Percentiles rank a stretch among this genome's conserved stretches.
phyloP scores from a whole-genome alignment of 2,888 invertebrate species.

The Drosophila flavopinicola region DNA sequence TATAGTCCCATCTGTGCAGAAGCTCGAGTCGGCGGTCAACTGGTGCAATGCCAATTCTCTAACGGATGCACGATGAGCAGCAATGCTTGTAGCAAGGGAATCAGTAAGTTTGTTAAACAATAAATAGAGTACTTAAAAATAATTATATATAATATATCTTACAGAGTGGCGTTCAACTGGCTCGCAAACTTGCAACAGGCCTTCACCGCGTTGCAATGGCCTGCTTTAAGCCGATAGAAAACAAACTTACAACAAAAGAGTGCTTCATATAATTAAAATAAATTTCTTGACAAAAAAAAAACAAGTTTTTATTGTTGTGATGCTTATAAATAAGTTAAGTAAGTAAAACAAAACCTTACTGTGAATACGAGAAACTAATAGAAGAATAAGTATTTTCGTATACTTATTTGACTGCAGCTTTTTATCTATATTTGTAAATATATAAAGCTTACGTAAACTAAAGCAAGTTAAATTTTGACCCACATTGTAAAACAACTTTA shows the following conservation, averaged over 20 bases:
- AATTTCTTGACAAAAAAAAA: too few species aligned
- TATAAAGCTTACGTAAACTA: background rate
- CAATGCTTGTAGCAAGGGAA: slow-evolving; percentile 14
- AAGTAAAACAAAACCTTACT: too few species aligned
- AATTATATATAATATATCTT: background rate
- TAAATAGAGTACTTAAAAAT: background rate
- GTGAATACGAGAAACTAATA: too few species aligned
- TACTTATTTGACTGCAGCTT: too few species aligned
- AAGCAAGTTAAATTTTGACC: background rate
- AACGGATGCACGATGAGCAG: slow-evolving; percentile 15
- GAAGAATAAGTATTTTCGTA: too few species aligned
- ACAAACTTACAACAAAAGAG: background rate
- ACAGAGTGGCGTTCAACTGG: slow-evolving; percentile 23
- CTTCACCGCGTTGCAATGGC: slow-evolving; percentile 4
- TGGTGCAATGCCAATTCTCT: slow-evolving; percentile 27
- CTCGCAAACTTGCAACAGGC: background rate
- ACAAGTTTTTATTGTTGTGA: background rate
- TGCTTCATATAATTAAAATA: background rate
- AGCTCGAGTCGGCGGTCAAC: slow-evolving; percentile 14
- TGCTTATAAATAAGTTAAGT: too few species aligned
- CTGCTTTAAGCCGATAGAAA: background rate
- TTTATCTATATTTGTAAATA: too few species aligned
- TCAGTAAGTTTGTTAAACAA: slow-evolving; percentile 20
- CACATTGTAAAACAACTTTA: background rate
- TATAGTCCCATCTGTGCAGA: slow-evolving; percentile 30